These are phyloP conservation scores for Aegotheles bennettii DNA, from an alignment of 2,113 vertebrate genomes.

Conservation along the genomic window DNA sequence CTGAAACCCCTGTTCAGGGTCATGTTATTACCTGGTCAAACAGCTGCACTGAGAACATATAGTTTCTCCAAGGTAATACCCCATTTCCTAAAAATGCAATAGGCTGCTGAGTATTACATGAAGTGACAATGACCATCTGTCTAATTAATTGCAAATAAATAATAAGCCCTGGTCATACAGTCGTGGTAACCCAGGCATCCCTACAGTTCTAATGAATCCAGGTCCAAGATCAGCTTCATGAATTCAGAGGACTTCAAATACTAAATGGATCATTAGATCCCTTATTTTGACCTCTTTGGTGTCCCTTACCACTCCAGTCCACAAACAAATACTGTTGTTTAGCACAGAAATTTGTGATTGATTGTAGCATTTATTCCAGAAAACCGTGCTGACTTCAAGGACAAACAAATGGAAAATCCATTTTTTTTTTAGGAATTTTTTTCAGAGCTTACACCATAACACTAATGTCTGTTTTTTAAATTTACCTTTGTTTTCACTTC, in stretches of 20 bases:
- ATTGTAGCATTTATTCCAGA: not conserved
- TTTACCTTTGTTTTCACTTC: not conserved
- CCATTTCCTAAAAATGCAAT: not conserved
- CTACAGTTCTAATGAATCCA: not conserved
- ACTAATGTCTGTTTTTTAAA: fast-evolving
- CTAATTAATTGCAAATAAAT: not conserved
- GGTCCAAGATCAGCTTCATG: not conserved
- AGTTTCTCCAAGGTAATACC: not conserved
- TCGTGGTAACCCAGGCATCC: not conserved
- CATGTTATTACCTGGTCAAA: not conserved
- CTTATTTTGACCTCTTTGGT: not conserved
- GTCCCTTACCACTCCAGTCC: not conserved
- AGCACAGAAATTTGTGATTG: not conserved
- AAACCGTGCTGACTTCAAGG: not conserved
- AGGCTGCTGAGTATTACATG: not conserved
- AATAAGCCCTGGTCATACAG: not conserved
- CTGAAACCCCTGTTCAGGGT: not conserved
- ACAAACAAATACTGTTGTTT: not conserved
- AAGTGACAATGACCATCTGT: not conserved
- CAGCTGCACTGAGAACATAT: not conserved
- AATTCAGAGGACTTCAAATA: not conserved
- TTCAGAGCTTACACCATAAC: fast-evolving
- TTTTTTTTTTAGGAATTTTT: not conserved
- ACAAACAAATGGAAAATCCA: not conserved
- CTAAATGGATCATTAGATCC: not conserved